Conservation (phyloP, 1,140 invertebrate species). For the Drosophila sturtevanti region DNA sequence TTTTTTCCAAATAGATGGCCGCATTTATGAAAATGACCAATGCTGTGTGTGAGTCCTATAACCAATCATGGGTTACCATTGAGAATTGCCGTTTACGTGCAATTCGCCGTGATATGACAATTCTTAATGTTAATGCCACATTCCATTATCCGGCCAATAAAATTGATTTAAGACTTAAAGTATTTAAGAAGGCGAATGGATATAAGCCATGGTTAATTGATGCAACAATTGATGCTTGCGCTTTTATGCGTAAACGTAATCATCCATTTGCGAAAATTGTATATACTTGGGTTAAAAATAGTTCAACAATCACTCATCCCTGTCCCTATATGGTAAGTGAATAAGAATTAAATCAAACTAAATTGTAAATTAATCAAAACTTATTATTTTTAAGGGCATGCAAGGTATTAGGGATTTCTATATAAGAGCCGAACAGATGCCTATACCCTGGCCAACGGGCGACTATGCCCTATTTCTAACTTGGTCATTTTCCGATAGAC, state of each 20-base stretch:
- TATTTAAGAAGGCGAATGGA: not conserved
- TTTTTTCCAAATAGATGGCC: not conserved
- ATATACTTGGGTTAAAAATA: not conserved
- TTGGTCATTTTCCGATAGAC: constrained; percentile 7
- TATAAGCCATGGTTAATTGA: not conserved
- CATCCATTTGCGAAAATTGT: not conserved
- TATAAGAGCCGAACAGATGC: not conserved
- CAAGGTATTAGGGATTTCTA: constrained; percentile 10
- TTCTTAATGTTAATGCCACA: not conserved
- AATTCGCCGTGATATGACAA: not conserved
- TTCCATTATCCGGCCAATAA: not conserved
- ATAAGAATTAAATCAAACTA: not conserved
- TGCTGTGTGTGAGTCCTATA: not conserved
- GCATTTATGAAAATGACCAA: not conserved
- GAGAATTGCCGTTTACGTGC: not conserved
- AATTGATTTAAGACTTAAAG: not conserved
- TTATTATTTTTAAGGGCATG: not conserved
- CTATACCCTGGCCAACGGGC: constrained; percentile 1
- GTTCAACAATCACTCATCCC: not conserved
- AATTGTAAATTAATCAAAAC: not conserved
- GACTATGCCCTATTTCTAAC: constrained; percentile 5
- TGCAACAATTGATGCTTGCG: not conserved
- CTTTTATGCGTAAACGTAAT: not conserved
- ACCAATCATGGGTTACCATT: not conserved
- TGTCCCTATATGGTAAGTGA: constrained; percentile 12